phyloP scores from a whole-genome alignment of 1,140 invertebrate species.

The Trichonephila clavipes region DNA sequence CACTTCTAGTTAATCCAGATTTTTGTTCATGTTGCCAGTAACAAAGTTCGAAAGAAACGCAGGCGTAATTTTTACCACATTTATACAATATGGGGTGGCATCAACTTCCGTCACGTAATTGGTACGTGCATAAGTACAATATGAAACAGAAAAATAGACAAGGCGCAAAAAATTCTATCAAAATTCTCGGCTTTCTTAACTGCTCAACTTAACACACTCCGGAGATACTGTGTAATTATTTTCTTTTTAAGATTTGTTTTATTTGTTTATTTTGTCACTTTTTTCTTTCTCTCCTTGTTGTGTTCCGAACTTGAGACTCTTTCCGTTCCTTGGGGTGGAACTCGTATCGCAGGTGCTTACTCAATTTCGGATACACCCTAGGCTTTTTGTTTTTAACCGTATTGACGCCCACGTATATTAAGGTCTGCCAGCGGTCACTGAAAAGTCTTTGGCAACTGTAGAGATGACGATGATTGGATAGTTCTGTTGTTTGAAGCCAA shows the following conservation, averaged over 20 bases:
- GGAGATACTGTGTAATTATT: slow-evolving; percentile 65
- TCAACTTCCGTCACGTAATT: slow-evolving; percentile 68
- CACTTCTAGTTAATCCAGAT: neutral
- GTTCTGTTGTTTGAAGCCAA: neutral
- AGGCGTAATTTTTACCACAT: slow-evolving; percentile 63
- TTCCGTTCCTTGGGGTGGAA: slow-evolving; percentile 47
- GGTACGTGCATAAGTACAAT: slow-evolving; percentile 52
- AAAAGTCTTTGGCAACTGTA: neutral
- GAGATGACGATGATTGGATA: neutral
- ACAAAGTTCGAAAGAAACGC: slow-evolving; percentile 27
- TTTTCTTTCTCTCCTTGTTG: neutral
- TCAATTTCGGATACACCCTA: slow-evolving; percentile 62
- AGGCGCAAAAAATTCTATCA: slow-evolving; percentile 32
- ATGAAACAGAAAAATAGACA: slow-evolving; percentile 50
- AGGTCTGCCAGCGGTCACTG: slow-evolving; percentile 37
- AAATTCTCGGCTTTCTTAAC: slow-evolving; percentile 56
- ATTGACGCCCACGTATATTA: slow-evolving; percentile 40
- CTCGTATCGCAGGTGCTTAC: slow-evolving; percentile 64
- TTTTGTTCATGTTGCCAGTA: neutral
- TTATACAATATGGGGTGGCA: slow-evolving; percentile 67
- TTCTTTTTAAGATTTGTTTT: slow-evolving; percentile 38
- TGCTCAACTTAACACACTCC: slow-evolving; percentile 53
- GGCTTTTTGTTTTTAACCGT: slow-evolving; percentile 57
- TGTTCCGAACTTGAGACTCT: slow-evolving; percentile 52
- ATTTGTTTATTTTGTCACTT: neutral